Evolutionary conservation across 2,113 vertebrate genomes (phyloP).

Genomic region (Notarius lentiginosus): DNA sequence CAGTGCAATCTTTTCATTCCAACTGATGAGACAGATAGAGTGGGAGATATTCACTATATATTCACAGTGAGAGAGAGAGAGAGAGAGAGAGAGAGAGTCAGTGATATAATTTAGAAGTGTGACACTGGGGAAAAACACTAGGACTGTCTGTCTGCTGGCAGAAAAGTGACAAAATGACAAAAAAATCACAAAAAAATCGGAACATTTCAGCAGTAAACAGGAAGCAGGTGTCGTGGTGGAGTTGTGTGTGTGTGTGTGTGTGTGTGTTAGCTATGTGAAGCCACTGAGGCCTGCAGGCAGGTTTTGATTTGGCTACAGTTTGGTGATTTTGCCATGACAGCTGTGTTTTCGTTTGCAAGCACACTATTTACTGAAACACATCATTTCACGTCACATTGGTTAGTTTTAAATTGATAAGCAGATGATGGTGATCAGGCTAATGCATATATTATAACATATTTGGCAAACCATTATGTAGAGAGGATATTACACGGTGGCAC

Average conservation of each 20-base stretch:
- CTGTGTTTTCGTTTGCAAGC: conserved; percentile 26
- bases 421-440: background rate
- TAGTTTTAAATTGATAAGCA: background rate
- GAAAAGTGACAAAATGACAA: conserved; percentile 31
- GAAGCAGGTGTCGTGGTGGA: conserved; percentile 9
- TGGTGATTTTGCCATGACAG: conserved; percentile 6
- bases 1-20: conserved; percentile 58
- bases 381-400: background rate
- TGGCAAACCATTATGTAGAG: background rate
- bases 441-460: background rate
- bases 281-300: background rate
- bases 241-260: background rate
- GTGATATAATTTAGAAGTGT: conserved; percentile 33
- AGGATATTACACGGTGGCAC: too few species aligned
- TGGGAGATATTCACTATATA: conserved; percentile 28
- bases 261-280: conserved; percentile 3
- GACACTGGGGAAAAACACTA: background rate
- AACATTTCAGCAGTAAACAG: conserved; percentile 10
- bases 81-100: conserved; percentile 20
- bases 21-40: conserved; percentile 58
- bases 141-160: conserved; percentile 3
- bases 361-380: background rate
- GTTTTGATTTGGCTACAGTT: conserved; percentile 14
- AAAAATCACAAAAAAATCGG: background rate
- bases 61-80: conserved; percentile 17